phyloP scores from a whole-genome alignment of 2,113 vertebrate genomes.

The Felis catus region DNA sequence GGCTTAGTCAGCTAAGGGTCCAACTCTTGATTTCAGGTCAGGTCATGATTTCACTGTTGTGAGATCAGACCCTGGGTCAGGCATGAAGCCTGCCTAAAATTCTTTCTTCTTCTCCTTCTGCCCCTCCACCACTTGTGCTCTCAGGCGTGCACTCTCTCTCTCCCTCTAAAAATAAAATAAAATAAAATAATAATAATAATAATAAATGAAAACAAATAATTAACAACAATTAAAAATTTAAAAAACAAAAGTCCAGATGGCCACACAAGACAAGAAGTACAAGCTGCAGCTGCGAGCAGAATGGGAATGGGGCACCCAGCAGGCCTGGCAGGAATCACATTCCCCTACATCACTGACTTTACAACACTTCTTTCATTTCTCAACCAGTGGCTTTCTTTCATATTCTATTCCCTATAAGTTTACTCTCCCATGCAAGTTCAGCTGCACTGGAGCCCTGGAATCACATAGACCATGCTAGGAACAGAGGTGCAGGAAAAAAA shows the following conservation, averaged over 20 bases:
- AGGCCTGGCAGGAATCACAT: background rate
- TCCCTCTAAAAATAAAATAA: no score
- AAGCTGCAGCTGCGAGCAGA: background rate
- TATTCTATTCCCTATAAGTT: background rate
- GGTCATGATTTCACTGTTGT: no score
- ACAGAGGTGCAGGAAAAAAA: background rate
- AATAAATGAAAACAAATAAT: no score
- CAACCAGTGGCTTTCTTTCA: background rate
- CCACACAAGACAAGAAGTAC: background rate
- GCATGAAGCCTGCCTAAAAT: no score
- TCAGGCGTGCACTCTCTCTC: no score
- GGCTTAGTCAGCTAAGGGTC: no score
- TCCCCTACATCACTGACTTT: background rate
- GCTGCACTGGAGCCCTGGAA: background rate
- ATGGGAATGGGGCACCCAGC: background rate
- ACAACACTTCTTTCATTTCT: background rate
- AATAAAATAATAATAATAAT: no score
- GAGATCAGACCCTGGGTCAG: no score
- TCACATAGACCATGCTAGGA: background rate
- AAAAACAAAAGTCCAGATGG: background rate
- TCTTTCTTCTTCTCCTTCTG: no score
- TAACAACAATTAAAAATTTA: no score
- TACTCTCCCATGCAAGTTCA: background rate
- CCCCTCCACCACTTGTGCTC: no score
- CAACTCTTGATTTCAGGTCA: no score